Evolutionary conservation across 2,113 vertebrate genomes (phyloP).

Genomic region (Anthoscopus minutus): DNA sequence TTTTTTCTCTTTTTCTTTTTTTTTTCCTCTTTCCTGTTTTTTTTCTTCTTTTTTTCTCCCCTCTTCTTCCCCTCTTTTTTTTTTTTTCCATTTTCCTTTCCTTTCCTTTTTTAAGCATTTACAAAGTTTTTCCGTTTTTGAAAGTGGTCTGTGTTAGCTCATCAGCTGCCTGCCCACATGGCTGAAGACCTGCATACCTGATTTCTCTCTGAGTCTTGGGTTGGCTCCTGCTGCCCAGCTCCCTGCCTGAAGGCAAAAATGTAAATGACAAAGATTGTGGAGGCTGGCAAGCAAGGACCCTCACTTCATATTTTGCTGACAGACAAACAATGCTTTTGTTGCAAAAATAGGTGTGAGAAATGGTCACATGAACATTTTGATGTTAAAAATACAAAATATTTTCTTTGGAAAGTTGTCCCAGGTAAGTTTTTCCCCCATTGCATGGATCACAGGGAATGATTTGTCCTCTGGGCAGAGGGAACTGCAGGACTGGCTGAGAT

Average conservation of each 20-base stretch:
- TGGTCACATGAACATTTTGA: background rate
- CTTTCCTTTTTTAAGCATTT: background rate
- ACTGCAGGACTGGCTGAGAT: background rate
- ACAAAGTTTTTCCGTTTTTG: background rate
- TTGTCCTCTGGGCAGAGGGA: background rate
- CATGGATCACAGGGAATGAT: background rate
- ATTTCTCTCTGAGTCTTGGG: background rate
- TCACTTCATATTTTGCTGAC: background rate
- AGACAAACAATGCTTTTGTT: background rate
- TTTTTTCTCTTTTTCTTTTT: rapidly evolving
- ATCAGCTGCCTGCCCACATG: background rate
- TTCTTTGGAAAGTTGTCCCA: background rate
- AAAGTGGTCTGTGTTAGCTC: background rate
- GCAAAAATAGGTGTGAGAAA: background rate
- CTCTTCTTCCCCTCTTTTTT: rapidly evolving
- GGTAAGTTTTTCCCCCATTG: background rate
- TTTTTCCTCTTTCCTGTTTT: rapidly evolving
- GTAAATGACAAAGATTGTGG: background rate
- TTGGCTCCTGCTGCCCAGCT: background rate
- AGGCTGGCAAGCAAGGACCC: background rate
- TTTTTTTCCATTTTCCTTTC: rapidly evolving
- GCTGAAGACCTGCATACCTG: background rate
- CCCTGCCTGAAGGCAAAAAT: background rate
- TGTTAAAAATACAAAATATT: background rate
- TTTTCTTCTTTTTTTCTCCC: rapidly evolving